Base-by-base conservation (phyloP, 2,888 invertebrate genomes). In the Drosophila pseudotakahashii region DNA sequence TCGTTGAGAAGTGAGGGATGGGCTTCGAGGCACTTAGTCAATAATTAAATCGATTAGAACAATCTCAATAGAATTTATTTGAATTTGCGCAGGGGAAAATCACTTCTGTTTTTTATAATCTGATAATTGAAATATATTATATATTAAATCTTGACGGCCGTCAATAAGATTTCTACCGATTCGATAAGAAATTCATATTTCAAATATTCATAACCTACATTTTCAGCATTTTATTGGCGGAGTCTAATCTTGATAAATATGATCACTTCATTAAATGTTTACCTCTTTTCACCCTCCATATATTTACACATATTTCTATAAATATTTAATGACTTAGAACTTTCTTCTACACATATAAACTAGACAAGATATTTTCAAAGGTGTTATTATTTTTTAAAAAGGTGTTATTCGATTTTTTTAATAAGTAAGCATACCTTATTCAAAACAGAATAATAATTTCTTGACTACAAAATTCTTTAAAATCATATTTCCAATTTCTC, bases 241-340 rank as follows among this genome's bases (percentile, higher is more conserved):
- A 26, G 9, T 10, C 6, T 59, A 48, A 63, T 63, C 59, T 62
- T 63, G 59, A 63, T 59, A 41, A 16, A 59, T 59, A 26, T 63
- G 62, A 63, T 48, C 14, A 26, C 59, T 63, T 59, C 32, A 63
- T 63, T 3, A n/a, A 34, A 23, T 14, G n/a, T 42, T 3, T 13
- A 26, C 10, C 34, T 32, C 16, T 39, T 50, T 58, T 52, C 30
- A 32, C 26, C 19, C 30, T 5, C 26, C 13, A 57, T 30, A 11
- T 14, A n/a, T 10, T 7, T 7, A 14, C 3, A 14, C 9, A n/a
- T 7, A n/a, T 14, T 34, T 16, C 10, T 7, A 9, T 32, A 10
- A 9, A 26, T 48, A 34, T 34, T 58, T 16, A 13, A 4, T 5
- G 13, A 13, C 0, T 7, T 3, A 4, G 7, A 6, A 19, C 10